A percentile compares a stretch with the other conserved stretches of the same genome.
phyloP scores from a whole-genome alignment of 2,888 invertebrate species.

The Bembecia ichneumoniformis region DNA sequence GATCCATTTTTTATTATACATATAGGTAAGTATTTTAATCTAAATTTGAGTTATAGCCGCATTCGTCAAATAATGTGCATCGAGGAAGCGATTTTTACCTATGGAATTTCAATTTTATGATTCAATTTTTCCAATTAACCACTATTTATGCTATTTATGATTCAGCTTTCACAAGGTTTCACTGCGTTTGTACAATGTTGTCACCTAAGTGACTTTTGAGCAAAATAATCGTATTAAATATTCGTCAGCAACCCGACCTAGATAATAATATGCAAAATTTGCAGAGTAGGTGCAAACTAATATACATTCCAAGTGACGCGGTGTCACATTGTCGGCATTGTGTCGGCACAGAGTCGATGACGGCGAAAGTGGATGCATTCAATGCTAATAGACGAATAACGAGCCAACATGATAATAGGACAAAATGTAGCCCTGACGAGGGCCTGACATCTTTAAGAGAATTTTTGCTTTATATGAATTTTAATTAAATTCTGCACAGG shows the following conservation, averaged over 20 bases:
- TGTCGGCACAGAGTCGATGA: conserved; percentile 17
- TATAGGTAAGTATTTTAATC: too few species aligned
- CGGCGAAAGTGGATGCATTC: conserved; percentile 21
- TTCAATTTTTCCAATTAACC: too few species aligned
- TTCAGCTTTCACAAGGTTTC: too few species aligned
- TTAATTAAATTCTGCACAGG: too few species aligned
- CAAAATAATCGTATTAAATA: background rate
- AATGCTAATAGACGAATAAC: conserved; percentile 34
- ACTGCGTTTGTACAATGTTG: too few species aligned
- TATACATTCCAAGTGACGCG: background rate
- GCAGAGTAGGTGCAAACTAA: background rate
- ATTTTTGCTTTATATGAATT: too few species aligned
- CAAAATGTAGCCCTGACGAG: background rate
- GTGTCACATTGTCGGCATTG: conserved; percentile 20
- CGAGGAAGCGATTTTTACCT: too few species aligned
- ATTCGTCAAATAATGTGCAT: too few species aligned
- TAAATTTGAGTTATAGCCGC: too few species aligned
- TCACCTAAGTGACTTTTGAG: background rate
- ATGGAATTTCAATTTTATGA: too few species aligned
- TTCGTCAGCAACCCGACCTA: background rate
- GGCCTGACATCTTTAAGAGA: background rate
- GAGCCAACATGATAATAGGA: conserved; percentile 8
- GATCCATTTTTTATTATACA: too few species aligned
- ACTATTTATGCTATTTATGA: too few species aligned
- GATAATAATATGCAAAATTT: background rate